phyloP scores from a whole-genome alignment of 2,888 invertebrate genomes.

The Cephus rjabovi region DNA sequence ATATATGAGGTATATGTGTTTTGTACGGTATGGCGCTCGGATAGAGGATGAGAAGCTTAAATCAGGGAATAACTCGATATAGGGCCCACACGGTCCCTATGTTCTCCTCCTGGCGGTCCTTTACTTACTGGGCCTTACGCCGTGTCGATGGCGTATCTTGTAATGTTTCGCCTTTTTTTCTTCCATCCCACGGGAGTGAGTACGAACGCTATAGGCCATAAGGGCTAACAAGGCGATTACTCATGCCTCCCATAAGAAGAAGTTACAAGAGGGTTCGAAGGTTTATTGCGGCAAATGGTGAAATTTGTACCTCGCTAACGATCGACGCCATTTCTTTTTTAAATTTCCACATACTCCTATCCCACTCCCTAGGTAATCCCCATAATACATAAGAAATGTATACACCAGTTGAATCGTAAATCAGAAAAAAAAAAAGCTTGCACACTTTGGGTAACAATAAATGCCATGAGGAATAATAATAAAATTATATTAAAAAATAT shows the following conservation, averaged over 20 bases:
- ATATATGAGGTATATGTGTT: too few species aligned
- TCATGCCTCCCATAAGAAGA: conserved; percentile 65
- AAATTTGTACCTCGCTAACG: conserved; percentile 66
- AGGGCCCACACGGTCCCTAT: background rate
- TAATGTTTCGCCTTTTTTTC: conserved; percentile 49
- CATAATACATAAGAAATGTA: too few species aligned
- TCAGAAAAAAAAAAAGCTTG: too few species aligned
- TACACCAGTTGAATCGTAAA: too few species aligned
- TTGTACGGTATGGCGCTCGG: background rate
- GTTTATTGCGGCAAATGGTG: conserved; percentile 66
- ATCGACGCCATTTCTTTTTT: conserved; percentile 51
- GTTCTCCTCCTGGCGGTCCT: conserved; percentile 3
- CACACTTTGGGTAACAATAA: too few species aligned
- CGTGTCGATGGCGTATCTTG: conserved; percentile 58
- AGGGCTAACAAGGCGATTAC: conserved; percentile 66
- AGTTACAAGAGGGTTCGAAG: conserved; percentile 62
- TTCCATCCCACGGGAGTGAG: conserved; percentile 37
- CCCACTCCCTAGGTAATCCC: too few species aligned
- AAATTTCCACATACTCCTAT: too few species aligned
- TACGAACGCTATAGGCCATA: conserved; percentile 60
- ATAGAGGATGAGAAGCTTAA: background rate
- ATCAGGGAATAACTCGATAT: background rate
- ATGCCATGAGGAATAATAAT: too few species aligned
- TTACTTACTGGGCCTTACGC: conserved; percentile 26
- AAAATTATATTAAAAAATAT: too few species aligned